These are phyloP conservation scores for Osmerus eperlanus DNA, from an alignment of 2,113 vertebrate species.

Conservation along the genomic window DNA sequence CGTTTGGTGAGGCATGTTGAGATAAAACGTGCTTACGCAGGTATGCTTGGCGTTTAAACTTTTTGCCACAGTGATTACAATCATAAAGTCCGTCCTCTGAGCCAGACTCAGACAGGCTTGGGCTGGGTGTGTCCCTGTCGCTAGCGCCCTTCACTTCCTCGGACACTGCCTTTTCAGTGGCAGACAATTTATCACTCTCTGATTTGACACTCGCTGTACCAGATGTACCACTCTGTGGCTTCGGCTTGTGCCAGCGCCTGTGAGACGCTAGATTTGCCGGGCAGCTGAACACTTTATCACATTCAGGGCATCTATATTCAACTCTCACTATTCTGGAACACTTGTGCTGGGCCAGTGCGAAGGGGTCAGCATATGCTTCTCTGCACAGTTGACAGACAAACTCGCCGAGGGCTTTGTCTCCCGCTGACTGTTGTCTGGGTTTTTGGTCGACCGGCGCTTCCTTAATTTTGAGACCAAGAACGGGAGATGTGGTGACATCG, in stretches of 20 bases:
- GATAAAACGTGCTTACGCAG: slow-evolving; percentile 83
- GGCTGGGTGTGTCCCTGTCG: slow-evolving; percentile 85
- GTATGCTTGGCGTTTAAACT: slow-evolving; percentile 86
- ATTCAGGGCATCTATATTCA: slow-evolving; percentile 93
- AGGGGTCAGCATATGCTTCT: slow-evolving; percentile 86
- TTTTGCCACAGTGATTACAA: slow-evolving; percentile 82
- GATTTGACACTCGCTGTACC: slow-evolving; percentile 44
- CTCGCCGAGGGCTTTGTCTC: slow-evolving; percentile 76
- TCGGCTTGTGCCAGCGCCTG: slow-evolving; percentile 93
- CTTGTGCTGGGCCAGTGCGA: slow-evolving; percentile 88
- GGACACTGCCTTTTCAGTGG: slow-evolving; percentile 30
- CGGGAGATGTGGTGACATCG: slow-evolving; percentile 91
- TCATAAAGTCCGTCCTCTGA: slow-evolving; percentile 84
- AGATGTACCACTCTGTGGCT: slow-evolving; percentile 52
- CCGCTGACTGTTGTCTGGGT: slow-evolving; percentile 45
- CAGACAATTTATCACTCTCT: slow-evolving; percentile 44
- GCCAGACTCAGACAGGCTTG: slow-evolving; percentile 76
- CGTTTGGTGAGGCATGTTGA: slow-evolving; percentile 60
- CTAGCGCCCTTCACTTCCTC: slow-evolving; percentile 60
- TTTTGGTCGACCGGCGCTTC: slow-evolving; percentile 81
- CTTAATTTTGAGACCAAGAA: slow-evolving; percentile 89
- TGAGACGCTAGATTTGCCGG: slow-evolving; percentile 93
- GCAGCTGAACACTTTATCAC: slow-evolving; percentile 92
- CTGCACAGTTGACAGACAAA: slow-evolving; percentile 93
- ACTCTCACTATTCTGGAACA: slow-evolving; percentile 92